Conservation (phyloP, 2,113 vertebrate species). For the Alligator sinensis region DNA sequence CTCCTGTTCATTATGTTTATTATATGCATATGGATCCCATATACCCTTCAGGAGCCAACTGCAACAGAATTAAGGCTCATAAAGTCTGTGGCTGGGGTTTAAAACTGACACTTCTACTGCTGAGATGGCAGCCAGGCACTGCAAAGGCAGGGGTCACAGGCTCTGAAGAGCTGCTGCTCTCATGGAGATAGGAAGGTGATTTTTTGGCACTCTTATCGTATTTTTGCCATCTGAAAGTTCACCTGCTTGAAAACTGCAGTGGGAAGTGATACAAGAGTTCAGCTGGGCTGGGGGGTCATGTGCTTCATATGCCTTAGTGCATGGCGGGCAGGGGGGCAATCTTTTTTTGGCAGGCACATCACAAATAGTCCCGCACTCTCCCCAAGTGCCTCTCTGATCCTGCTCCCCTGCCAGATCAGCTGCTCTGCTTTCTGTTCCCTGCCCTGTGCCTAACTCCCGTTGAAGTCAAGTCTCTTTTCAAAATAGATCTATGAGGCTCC, state of each 20-base stretch:
- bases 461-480: too few species aligned
- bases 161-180: background rate
- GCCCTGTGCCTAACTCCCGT: too few species aligned
- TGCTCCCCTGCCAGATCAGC: too few species aligned
- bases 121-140: background rate
- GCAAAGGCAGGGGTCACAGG: fast-evolving
- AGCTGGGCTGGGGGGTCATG: background rate
- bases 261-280: background rate
- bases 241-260: background rate
- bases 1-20: background rate
- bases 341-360: too few species aligned
- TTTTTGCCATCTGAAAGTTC: background rate
- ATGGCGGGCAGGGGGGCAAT: too few species aligned
- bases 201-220: background rate
- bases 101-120: fast-evolving
- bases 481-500: too few species aligned
- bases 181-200: background rate
- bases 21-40: background rate
- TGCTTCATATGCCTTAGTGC: too few species aligned
- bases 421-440: too few species aligned
- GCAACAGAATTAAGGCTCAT: background rate
- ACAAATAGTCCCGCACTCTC: too few species aligned
- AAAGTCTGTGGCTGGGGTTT: background rate
- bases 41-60: background rate
- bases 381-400: too few species aligned